Conservation (phyloP, 2,113 vertebrate genomes). For the Mellivora capensis region DNA sequence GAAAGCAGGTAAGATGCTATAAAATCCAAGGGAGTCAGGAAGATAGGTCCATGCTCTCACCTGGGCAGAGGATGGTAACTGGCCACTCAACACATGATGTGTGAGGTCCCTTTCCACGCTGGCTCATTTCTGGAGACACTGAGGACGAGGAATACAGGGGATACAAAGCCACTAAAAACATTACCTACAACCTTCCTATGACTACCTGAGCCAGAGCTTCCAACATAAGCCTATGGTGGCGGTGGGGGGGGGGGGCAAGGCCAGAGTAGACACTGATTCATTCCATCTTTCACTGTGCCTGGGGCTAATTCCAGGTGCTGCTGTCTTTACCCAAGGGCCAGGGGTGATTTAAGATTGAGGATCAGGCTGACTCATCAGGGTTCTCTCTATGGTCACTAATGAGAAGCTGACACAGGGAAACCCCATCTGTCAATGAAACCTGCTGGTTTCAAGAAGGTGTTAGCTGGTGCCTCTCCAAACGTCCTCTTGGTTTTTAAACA, state of each 20-base stretch:
- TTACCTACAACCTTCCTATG: neutral
- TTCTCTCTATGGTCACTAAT: neutral
- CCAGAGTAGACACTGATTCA: neutral
- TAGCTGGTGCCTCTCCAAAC: neutral
- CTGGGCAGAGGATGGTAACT: neutral
- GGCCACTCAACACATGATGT: neutral
- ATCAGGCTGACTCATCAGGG: neutral
- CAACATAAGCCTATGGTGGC: neutral
- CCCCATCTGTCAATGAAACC: neutral
- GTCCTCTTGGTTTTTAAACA: neutral
- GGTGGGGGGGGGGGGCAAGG: neutral
- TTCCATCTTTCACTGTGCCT: neutral
- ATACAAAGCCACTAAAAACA: neutral
- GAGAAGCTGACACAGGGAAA: neutral
- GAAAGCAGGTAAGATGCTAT: neutral
- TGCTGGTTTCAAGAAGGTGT: neutral
- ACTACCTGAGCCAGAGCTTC: neutral
- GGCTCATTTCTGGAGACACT: neutral
- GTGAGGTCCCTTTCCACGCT: neutral
- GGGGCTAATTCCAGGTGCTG: neutral
- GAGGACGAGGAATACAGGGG: neutral
- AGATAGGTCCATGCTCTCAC: rapidly evolving
- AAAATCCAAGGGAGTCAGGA: neutral
- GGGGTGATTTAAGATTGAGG: neutral
- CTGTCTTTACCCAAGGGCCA: neutral